These are phyloP conservation scores for Dolomedes plantarius DNA, from an alignment of 2,888 invertebrate species.

Conservation along the genomic window DNA sequence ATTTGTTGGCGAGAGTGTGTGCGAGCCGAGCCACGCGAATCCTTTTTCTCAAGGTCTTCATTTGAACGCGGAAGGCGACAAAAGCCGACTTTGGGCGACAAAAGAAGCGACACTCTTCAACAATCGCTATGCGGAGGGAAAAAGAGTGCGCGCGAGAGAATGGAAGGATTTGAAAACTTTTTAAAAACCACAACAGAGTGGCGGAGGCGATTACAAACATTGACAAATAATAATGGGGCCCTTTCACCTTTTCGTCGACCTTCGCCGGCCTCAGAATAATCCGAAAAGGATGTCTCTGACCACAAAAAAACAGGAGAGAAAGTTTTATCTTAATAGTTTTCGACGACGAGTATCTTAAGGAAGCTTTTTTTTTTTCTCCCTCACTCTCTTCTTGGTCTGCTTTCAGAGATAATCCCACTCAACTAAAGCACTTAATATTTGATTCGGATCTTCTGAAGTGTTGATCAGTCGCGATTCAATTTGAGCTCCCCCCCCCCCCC, in stretches of 20 bases:
- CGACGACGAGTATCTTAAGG: neutral
- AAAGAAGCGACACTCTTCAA: conserved; percentile 34
- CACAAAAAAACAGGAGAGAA: conserved; percentile 7
- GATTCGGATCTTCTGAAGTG: neutral
- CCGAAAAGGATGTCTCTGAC: conserved; percentile 52
- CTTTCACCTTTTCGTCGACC: conserved; percentile 29
- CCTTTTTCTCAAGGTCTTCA: conserved; percentile 49
- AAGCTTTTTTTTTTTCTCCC: neutral
- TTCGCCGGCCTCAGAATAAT: conserved; percentile 54
- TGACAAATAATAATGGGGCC: conserved; percentile 27
- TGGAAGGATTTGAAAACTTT: conserved; percentile 32
- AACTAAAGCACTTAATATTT: neutral
- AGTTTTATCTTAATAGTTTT: conserved; percentile 30
- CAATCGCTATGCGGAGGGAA: conserved; percentile 33
- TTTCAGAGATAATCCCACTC: conserved; percentile 1
- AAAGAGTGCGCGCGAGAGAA: conserved; percentile 4
- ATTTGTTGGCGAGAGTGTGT: conserved; percentile 15
- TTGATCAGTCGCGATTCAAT: neutral
- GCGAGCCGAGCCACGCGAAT: conserved; percentile 48
- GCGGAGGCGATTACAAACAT: conserved; percentile 30
- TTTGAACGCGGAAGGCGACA: conserved; percentile 38
- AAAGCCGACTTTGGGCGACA: conserved; percentile 34
- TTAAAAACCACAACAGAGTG: conserved; percentile 30
- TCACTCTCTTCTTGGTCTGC: neutral
- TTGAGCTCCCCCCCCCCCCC: neutral